phyloP scores from a whole-genome alignment of 1,140 invertebrate genomes.

The Chelonus insularis region DNA sequence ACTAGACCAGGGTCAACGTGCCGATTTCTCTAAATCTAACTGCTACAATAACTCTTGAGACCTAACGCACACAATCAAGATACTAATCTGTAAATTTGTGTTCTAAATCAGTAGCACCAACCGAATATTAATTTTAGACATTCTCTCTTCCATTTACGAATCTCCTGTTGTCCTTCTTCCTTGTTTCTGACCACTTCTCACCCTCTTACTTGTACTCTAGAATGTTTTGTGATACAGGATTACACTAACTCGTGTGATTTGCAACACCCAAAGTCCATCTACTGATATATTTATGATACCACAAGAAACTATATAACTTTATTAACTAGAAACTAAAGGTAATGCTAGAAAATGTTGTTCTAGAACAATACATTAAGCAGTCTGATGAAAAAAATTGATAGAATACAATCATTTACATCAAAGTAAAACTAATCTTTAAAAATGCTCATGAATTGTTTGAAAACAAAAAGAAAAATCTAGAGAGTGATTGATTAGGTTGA shows the following conservation, averaged over 20 bases:
- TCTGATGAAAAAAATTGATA: too few species aligned
- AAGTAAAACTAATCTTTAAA: too few species aligned
- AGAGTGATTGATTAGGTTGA: background rate
- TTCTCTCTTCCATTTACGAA: background rate
- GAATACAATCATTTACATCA: too few species aligned
- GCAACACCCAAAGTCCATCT: conserved; percentile 16
- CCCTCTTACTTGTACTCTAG: background rate
- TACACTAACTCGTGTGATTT: conserved; percentile 25
- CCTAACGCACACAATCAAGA: conserved; percentile 12
- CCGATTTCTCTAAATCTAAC: background rate
- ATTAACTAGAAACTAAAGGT: background rate
- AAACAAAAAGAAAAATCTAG: too few species aligned
- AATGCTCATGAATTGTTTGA: too few species aligned
- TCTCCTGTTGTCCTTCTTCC: background rate
- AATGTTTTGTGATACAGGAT: conserved; percentile 24
- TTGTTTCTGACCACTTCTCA: background rate
- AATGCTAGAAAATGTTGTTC: background rate
- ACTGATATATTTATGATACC: conserved; percentile 17
- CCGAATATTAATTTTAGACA: conserved; percentile 34
- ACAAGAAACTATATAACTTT: conserved; percentile 1
- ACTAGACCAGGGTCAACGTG: background rate
- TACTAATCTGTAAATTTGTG: conserved; percentile 36
- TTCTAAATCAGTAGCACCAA: conserved; percentile 33
- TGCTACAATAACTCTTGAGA: background rate
- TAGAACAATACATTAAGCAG: background rate